Evolutionary conservation across 1,140 invertebrate genomes (phyloP).

Genomic region (Ips nitidus): DNA sequence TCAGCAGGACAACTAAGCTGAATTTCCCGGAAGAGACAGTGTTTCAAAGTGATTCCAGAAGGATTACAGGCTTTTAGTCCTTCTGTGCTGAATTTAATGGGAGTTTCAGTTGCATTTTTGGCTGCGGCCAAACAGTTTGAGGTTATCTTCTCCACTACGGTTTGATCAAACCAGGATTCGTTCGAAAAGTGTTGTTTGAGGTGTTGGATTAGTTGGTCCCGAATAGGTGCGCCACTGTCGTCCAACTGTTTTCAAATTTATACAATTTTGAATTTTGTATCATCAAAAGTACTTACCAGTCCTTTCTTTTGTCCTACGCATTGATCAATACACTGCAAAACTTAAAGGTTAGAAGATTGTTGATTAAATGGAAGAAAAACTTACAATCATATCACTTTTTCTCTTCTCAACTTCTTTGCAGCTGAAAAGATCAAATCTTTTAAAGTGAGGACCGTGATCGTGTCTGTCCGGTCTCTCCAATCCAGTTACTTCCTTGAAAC

Average conservation of each 20-base stretch:
- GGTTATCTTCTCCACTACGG: conserved; percentile 44
- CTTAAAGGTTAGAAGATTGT: conserved; percentile 15
- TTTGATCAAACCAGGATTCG: conserved; percentile 45
- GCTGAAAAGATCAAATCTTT: conserved; percentile 44
- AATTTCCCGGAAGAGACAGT: conserved; percentile 51
- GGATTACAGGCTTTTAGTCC: conserved; percentile 46
- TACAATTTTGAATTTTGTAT: conserved; percentile 10
- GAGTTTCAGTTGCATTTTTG: conserved; percentile 40
- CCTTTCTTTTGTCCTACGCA: conserved; percentile 45
- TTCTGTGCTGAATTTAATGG: conserved; percentile 19
- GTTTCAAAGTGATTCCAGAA: conserved; percentile 45
- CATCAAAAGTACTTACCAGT: conserved; percentile 40
- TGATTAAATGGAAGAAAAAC: not conserved
- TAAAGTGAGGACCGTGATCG: conserved; percentile 7
- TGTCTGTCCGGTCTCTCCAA: conserved; percentile 35
- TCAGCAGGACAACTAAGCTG: conserved; percentile 51
- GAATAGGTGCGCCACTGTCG: conserved; percentile 43
- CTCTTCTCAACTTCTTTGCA: conserved; percentile 43
- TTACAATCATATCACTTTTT: conserved; percentile 45
- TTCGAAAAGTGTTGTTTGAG: conserved; percentile 44
- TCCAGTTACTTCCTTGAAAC: conserved; percentile 44
- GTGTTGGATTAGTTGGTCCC: conserved; percentile 40
- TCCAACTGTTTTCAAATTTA: conserved; percentile 41
- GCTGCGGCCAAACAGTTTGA: conserved; percentile 45
- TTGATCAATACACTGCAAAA: conserved; percentile 44